Evolutionary conservation across 2,113 vertebrate genomes (phyloP), one percentile per base, ranked within the genome.

Genomic region (Pollachius pollachius): DNA sequence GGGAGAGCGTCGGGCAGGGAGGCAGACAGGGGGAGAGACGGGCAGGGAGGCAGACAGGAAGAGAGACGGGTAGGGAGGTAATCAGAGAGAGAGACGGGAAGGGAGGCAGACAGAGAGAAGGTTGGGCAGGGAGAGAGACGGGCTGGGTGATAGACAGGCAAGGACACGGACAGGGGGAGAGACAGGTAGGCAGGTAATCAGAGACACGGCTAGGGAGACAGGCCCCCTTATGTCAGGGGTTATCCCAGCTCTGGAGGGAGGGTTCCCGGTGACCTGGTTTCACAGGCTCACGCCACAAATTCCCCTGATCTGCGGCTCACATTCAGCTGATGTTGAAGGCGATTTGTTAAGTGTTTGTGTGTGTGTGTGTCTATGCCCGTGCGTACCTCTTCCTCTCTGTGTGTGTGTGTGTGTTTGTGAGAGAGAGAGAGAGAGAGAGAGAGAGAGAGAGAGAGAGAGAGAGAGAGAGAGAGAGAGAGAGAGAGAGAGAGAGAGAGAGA

Each of bases 201-300:
- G 21, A 81, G 75, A 82, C 73, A 72, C 73, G 1, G 63, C 57
- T 65, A 75, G 71, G 77, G 71, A 62, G 78, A 80, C 84, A 83
- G 72, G 76, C 76, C 62, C 2, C 79, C 67, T 82, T 70, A 76
- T 65, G 77, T 62, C 13, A 19, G 65, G 65, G 80, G 87, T 89
- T 72, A 83, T 85, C 78, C 76, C 63, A 77, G 70, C 84, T 83
- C 87, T 67, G 78, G 77, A 88, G 88, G 84, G 83, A 80, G 82
- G 74, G 41, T 70, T 72, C 81, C 56, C 61, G 7, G 71, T 64
- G 80, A 85, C 88, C 87, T 86, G 76, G 77, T 90, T 76, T 82
- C 58, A 70, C 59, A 67, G 41, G 57, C 30, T 63, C 70, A 59
- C 79, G 75, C 61, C 69, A 65, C 64, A 64, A 73, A 82, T 78